Evolutionary conservation across 2,888 invertebrate genomes (phyloP).

Genomic region (Melanostoma scalare): DNA sequence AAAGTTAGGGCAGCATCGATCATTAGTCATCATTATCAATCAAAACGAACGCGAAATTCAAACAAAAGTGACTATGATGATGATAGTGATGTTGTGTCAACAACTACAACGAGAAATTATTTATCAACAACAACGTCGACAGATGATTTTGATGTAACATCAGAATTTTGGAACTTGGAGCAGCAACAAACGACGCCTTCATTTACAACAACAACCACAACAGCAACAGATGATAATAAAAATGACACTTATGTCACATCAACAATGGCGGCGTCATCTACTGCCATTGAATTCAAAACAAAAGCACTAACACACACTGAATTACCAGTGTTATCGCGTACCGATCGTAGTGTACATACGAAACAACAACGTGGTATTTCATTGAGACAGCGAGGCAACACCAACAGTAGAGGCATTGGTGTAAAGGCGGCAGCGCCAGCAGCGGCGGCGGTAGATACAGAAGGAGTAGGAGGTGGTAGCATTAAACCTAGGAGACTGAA

Average conservation of each 20-base stretch:
- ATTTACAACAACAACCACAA: constrained; percentile 29
- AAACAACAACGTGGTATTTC: constrained; percentile 52
- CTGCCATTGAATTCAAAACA: constrained; percentile 64
- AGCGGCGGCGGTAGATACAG: constrained; percentile 60
- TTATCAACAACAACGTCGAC: constrained; percentile 39
- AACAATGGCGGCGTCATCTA: constrained; percentile 51
- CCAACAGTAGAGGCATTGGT: constrained; percentile 15
- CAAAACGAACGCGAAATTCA: constrained; percentile 70
- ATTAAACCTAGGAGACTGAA: constrained; percentile 82
- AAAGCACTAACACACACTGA: constrained; percentile 58
- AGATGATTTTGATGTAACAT: constrained; percentile 51
- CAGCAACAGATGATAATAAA: constrained; percentile 34
- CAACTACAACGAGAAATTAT: constrained; percentile 43
- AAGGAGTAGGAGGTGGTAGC: constrained; percentile 76
- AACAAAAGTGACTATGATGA: constrained; percentile 59
- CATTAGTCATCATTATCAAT: constrained; percentile 58
- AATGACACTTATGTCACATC: constrained; percentile 49
- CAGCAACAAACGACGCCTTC: constrained; percentile 16
- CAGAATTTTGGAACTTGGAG: constrained; percentile 44
- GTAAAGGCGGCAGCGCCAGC: constrained; percentile 34
- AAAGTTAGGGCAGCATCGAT: constrained; percentile 78
- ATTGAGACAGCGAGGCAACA: constrained; percentile 63
- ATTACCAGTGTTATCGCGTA: constrained; percentile 78
- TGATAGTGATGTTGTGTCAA: constrained; percentile 37
- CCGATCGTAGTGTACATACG: constrained; percentile 80